These are phyloP conservation scores for Diploptera punctata DNA, from an alignment of 2,888 invertebrate genomes.

Conservation along the genomic window DNA sequence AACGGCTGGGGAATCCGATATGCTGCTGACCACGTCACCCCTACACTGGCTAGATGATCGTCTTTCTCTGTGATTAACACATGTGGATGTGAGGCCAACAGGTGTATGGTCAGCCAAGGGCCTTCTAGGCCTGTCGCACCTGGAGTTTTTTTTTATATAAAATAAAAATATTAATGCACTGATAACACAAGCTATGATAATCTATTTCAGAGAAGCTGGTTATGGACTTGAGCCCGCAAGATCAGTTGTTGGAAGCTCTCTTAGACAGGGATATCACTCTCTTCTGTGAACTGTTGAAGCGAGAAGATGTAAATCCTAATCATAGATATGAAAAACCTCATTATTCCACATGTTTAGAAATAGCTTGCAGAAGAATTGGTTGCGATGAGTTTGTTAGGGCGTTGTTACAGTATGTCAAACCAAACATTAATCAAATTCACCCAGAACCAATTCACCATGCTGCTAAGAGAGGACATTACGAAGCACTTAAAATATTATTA, in stretches of 20 bases:
- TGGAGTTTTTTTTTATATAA: too few species aligned
- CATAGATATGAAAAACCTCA: background rate
- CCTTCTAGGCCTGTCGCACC: too few species aligned
- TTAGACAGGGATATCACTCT: background rate
- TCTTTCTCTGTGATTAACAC: too few species aligned
- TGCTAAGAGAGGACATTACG: slow-evolving; percentile 59
- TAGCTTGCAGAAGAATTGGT: background rate
- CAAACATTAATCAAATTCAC: slow-evolving; percentile 63
- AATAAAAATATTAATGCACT: too few species aligned
- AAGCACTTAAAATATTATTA: slow-evolving; percentile 59
- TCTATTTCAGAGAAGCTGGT: too few species aligned
- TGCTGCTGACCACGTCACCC: too few species aligned
- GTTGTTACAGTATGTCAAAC: slow-evolving; percentile 63
- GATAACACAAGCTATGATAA: too few species aligned
- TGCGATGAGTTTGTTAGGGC: background rate
- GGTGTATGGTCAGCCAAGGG: too few species aligned
- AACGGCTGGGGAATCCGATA: too few species aligned
- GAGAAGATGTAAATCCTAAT: background rate
- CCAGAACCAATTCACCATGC: slow-evolving; percentile 71
- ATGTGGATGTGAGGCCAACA: too few species aligned
- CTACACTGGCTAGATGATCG: too few species aligned
- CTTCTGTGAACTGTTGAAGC: background rate
- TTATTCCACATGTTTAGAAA: slow-evolving; percentile 3
- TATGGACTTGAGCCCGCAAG: background rate
- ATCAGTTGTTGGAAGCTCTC: slow-evolving; percentile 1